Percentiles rank a stretch among this genome's conserved stretches.
Evolutionary conservation across 2,113 vertebrate genomes (phyloP).

Genomic region (Lophura nycthemera): DNA sequence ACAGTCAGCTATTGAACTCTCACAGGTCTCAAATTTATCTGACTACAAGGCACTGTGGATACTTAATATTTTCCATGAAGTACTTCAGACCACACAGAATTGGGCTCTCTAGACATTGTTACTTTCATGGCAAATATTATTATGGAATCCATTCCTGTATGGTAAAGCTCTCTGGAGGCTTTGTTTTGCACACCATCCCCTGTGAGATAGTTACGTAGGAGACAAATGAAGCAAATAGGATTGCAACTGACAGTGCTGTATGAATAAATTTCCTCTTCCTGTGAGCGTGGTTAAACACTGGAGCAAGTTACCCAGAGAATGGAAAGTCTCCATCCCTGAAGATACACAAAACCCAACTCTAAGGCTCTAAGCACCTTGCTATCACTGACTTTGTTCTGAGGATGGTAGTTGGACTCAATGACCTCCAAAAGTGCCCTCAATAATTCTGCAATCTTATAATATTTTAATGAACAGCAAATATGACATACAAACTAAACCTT

Average conservation of each 20-base stretch:
- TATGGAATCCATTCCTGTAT: neutral
- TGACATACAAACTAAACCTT: neutral
- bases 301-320: neutral
- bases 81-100: neutral
- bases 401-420: fast-evolving
- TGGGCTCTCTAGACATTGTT: neutral
- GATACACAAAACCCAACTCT: neutral
- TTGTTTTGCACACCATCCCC: neutral
- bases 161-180: neutral
- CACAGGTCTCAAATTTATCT: neutral
- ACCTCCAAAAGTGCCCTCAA: neutral
- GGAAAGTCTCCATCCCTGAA: neutral
- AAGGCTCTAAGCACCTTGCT: neutral
- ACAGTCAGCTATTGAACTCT: neutral
- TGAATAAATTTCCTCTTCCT: neutral
- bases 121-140: neutral
- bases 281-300: neutral
- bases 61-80: neutral
- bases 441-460: neutral
- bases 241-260: neutral
- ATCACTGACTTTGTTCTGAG: neutral
- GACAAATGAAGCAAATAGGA: neutral
- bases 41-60: neutral
- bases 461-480: neutral
- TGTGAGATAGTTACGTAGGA: neutral